A percentile compares a stretch with the other conserved stretches of the same genome.
Evolutionary conservation across 2,888 invertebrate species (phyloP).

Genomic region (Hedychridium roseum): DNA sequence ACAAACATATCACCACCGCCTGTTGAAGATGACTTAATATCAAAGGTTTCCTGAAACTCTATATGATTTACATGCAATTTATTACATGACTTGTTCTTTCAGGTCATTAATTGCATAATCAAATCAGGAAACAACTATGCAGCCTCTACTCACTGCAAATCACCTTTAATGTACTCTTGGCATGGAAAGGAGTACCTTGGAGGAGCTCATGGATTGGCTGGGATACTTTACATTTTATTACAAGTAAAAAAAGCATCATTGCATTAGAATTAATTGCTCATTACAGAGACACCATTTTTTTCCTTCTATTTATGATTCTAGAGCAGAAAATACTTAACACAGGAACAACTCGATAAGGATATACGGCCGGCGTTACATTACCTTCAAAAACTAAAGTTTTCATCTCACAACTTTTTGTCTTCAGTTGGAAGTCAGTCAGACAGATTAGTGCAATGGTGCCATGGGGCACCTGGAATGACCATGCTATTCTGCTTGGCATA

Average conservation of each 20-base stretch:
- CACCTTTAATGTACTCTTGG: slow-evolving; percentile 86
- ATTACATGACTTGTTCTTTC: slow-evolving; percentile 14
- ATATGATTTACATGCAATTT: slow-evolving; percentile 5
- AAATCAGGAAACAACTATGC: slow-evolving; percentile 73
- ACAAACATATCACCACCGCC: slow-evolving; percentile 70
- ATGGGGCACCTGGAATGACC: slow-evolving; percentile 90
- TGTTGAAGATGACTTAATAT: slow-evolving; percentile 69
- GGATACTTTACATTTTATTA: slow-evolving; percentile 84
- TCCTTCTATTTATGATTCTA: no score
- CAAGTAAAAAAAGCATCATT: slow-evolving; percentile 74
- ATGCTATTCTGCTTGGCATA: slow-evolving; percentile 74
- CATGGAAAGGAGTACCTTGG: slow-evolving; percentile 87
- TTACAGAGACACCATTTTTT: slow-evolving; percentile 5
- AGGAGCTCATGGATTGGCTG: slow-evolving; percentile 88
- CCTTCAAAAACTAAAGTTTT: slow-evolving; percentile 68
- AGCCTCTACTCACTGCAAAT: slow-evolving; percentile 65
- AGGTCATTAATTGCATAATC: slow-evolving; percentile 72
- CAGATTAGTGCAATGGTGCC: slow-evolving; percentile 90
- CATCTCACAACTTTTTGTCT: slow-evolving; percentile 80
- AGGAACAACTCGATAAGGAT: slow-evolving; percentile 67
- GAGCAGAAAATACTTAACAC: slow-evolving; percentile 68
- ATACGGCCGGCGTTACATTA: slow-evolving; percentile 75
- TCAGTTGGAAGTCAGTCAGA: slow-evolving; percentile 76
- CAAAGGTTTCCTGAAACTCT: slow-evolving; percentile 48
- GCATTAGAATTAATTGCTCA: not conserved